Evolutionary conservation across 2,113 vertebrate genomes (phyloP), one percentile per base, ranked within the genome.

Genomic region (Tautogolabrus adspersus): DNA sequence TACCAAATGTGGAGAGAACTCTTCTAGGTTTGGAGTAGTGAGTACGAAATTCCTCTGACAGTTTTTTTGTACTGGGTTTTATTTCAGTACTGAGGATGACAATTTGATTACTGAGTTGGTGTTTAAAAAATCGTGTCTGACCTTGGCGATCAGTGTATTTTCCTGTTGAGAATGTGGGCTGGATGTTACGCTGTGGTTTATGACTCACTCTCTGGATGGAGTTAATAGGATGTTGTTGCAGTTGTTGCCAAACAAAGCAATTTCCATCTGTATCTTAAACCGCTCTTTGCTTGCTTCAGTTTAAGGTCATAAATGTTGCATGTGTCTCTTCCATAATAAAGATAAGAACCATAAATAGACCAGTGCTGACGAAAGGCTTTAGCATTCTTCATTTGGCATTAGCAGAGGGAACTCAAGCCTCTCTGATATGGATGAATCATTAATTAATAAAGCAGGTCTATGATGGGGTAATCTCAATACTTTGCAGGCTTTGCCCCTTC

Each of bases 251-350:
- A 72, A 63, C 12, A 11, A 55, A 66, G 60, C 79, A 77, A 75
- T 79, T 84, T 78, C 72, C 72, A 81, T 79, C 75, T 81, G 21
- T 68, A 77, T 66, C 54, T 57, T 85, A 73, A 73, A 70, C 42
- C 40, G 7, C 66, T 75, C 62, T 75, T 52, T 77, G 64, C 75
- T 83, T 67, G 69, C 72, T 84, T 77, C 71, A 73, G 60, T 73
- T 84, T 79, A 86, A 85, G 71, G 66, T 83, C 72, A 85, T 93
- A 81, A 84, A 86, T 84, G 80, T 74, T 83, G 79, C 79, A 86
- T 80, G 72, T 72, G 71, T 54, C 65, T 66, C 75, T 68, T 77
- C 52, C 64, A 90, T 91, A 82, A 87, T 68, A 80, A 68, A 85
- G 81, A 86, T 70, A 69, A 78, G 65, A 66, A 80, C 67, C 71